Percentiles rank a stretch among this genome's conserved stretches.
Evolutionary conservation across 2,888 invertebrate species (phyloP).

Genomic region (Baccha elongata): DNA sequence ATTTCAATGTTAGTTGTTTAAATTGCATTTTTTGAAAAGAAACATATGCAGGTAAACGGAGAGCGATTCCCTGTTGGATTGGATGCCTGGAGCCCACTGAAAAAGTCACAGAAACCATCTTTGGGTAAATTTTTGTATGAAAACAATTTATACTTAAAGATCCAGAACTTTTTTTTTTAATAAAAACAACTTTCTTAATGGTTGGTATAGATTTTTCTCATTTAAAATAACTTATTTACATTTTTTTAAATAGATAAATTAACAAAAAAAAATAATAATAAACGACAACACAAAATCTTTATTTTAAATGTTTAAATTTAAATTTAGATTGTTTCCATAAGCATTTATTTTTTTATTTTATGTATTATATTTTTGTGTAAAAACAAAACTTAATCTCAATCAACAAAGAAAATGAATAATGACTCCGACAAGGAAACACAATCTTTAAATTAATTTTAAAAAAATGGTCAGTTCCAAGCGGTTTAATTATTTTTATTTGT

Average conservation of each 20-base stretch:
- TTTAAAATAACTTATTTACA: conserved; percentile 69
- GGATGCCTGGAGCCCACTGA: too few relatives aligned
- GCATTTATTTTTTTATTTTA: conserved; percentile 2
- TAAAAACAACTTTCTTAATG: conserved; percentile 41
- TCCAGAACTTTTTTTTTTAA: too few relatives aligned
- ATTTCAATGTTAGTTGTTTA: too few relatives aligned
- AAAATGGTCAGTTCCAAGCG: conserved; percentile 59
- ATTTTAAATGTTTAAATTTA: conserved; percentile 20
- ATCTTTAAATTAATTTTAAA: conserved; percentile 46
- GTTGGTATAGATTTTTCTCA: conserved; percentile 61
- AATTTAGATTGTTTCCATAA: conserved; percentile 21
- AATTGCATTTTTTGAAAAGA: too few relatives aligned
- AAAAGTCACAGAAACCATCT: too few relatives aligned
- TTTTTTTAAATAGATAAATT: conserved; percentile 49
- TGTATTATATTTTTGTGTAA: conserved; percentile 20
- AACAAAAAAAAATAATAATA: conserved; percentile 56
- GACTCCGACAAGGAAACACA: conserved; percentile 54
- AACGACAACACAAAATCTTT: conserved; percentile 44
- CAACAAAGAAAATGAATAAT: conserved; percentile 28
- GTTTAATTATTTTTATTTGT: conserved; percentile 20
- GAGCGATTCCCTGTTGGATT: too few relatives aligned
- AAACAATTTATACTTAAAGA: too few relatives aligned
- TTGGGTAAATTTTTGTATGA: too few relatives aligned
- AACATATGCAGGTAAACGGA: too few relatives aligned
- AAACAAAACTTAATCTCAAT: conserved; percentile 36